These are phyloP conservation scores for Oncorhynchus kisutch DNA, from an alignment of 2,113 vertebrate species.

Conservation along the genomic window DNA sequence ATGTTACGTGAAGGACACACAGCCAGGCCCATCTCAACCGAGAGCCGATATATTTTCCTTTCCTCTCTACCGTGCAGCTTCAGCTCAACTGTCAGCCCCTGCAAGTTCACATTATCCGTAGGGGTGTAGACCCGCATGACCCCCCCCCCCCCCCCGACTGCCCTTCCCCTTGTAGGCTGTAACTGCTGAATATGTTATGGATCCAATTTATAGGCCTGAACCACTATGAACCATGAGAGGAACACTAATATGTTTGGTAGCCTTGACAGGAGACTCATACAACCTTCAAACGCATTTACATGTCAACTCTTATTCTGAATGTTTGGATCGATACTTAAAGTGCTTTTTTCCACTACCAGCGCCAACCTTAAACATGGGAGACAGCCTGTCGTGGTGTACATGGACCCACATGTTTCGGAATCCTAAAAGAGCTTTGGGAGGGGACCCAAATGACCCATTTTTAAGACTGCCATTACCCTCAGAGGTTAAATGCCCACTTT, in stretches of 20 bases:
- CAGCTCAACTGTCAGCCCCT: constrained; percentile 1
- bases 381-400: constrained; percentile 40
- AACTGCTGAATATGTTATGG: constrained; percentile 59
- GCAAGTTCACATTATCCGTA: background rate
- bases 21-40: no score
- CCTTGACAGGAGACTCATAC: constrained; percentile 29
- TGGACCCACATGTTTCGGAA: constrained; percentile 39
- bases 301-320: constrained; percentile 50
- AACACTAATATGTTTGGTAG: background rate
- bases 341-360: background rate
- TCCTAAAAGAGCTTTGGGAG: background rate
- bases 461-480: constrained; percentile 44
- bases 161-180: constrained; percentile 46
- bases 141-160: constrained; percentile 2
- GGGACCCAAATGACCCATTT: constrained; percentile 23
- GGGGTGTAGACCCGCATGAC: constrained; percentile 6
- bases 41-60: background rate
- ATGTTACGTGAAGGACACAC: constrained; percentile 1
- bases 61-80: background rate
- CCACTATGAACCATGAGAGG: background rate
- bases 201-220: constrained; percentile 50
- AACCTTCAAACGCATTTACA: constrained; percentile 50
- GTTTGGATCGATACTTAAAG: constrained; percentile 43
- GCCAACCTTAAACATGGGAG: constrained; percentile 36
- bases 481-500: constrained; percentile 28